Base-by-base conservation (phyloP, 2,888 invertebrate species). In the Mythimna albipuncta region DNA sequence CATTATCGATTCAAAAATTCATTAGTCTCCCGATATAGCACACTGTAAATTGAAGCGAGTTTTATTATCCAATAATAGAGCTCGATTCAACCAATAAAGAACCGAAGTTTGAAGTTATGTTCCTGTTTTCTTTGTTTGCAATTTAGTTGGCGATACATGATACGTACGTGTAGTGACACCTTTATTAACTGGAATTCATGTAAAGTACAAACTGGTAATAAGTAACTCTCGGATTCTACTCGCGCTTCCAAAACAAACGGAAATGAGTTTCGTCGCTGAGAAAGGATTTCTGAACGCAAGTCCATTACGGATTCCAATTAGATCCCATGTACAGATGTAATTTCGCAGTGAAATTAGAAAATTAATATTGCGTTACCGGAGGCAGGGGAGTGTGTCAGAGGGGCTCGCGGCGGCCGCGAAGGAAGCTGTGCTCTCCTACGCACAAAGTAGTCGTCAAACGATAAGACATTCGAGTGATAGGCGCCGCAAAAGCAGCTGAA, bases 221-320 rank as follows among this genome's bases (percentile, higher is more conserved):
- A 81, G 67, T 78, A 71, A 80, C 78, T 64, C 64, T 73, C 75
- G 68, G 79, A 79, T 83, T 86, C 79, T 79, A 81, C 76, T 81
- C 83, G 71, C 72, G 81, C 74, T 82, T 75, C 73, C 85, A 75
- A 81, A 82, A 86, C 87, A 85, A 85, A 81, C 81, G 77, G 83
- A 85, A 85, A 87, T 85, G 83, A 81, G 81, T 83, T 86, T 66
- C 70, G 82, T 86, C 86, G 87, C 85, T 87, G 88, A 89, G 91
- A 89, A 90, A 90, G 89, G 88, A 90, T 89, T 90, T 88, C 79
- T 82, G 84, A 89, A 89, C 89, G 87, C 89, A 89, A 89, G 88
- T 85, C 88, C 82, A 89, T 91, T 91, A 91, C 89, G 88, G 88
- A 90, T 90, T 91, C 85, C 89, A 91, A 91, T 91, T 91, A 90